These are phyloP conservation scores for Micromesistius poutassou DNA, from an alignment of 2,797 vertebrate genomes.

Conservation along the genomic window DNA sequence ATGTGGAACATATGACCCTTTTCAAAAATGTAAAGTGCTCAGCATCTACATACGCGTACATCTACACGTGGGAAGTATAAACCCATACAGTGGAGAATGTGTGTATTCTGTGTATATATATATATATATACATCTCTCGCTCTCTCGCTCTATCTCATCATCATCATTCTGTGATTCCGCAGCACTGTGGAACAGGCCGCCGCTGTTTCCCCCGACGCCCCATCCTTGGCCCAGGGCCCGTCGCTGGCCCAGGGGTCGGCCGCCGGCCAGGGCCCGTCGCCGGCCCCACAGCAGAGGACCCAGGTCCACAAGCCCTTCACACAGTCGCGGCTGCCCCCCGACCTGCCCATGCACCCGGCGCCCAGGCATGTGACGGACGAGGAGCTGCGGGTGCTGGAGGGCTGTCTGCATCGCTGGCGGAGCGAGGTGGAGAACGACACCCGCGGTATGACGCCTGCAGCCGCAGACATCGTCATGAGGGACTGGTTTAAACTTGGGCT, in stretches of 20 bases:
- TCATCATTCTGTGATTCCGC: slow-evolving; percentile 23
- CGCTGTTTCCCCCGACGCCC: slow-evolving; percentile 64
- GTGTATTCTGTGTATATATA: background rate
- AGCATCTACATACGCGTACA: no score
- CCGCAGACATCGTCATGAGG: background rate
- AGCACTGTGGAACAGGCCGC: slow-evolving; percentile 82
- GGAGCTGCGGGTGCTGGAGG: slow-evolving; percentile 91
- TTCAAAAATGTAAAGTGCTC: background rate
- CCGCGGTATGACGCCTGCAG: slow-evolving; percentile 72
- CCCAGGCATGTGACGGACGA: slow-evolving; percentile 94
- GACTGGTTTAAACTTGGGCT: background rate
- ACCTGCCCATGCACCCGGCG: slow-evolving; percentile 96
- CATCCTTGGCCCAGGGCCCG: slow-evolving; percentile 43
- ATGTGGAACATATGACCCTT: background rate
- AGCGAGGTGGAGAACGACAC: slow-evolving; percentile 97
- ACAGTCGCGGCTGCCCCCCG: slow-evolving; percentile 90
- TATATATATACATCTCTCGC: background rate
- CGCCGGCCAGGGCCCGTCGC: slow-evolving; percentile 40
- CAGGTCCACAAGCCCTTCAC: slow-evolving; percentile 96
- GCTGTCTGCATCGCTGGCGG: slow-evolving; percentile 96
- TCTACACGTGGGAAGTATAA: no score
- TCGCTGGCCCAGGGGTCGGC: slow-evolving; percentile 50
- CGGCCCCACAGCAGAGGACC: slow-evolving; percentile 78
- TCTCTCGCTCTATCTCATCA: no score
- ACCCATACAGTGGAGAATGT: background rate